These are phyloP conservation scores for Elephas maximus DNA, from an alignment of 2,113 vertebrate species.

Conservation along the genomic window DNA sequence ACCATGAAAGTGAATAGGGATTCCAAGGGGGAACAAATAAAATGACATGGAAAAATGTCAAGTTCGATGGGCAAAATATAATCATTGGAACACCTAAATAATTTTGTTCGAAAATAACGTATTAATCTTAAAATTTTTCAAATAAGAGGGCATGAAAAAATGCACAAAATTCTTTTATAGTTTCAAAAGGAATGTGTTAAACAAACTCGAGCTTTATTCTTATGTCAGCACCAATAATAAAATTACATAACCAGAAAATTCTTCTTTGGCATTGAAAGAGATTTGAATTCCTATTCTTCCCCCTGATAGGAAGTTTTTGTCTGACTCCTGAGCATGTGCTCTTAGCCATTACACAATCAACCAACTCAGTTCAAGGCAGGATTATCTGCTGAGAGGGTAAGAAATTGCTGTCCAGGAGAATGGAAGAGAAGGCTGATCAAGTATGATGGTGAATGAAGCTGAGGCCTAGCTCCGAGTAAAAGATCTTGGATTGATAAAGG, in stretches of 20 bases:
- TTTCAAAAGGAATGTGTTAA: conserved; percentile 21
- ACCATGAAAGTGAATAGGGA: conserved; percentile 7
- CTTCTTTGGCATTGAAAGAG: not conserved
- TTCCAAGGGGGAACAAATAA: conserved; percentile 68
- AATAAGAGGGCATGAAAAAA: not conserved
- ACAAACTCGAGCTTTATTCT: not conserved
- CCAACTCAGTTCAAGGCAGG: not conserved
- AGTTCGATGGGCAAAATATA: conserved; percentile 39
- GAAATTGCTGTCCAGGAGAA: not conserved
- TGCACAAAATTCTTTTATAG: not conserved
- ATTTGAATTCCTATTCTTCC: not conserved
- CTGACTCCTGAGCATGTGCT: not conserved
- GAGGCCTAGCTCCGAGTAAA: not conserved
- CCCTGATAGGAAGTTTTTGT: not conserved
- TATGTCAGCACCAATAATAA: not conserved
- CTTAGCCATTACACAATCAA: not conserved
- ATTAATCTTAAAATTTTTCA: conserved; percentile 25
- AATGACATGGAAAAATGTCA: conserved; percentile 65
- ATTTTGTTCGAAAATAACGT: conserved; percentile 25
- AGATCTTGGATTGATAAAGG: not conserved
- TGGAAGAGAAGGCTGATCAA: not conserved
- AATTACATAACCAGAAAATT: not conserved
- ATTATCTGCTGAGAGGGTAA: not conserved
- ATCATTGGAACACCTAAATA: not conserved
- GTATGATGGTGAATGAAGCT: not conserved